A percentile compares a stretch with the other conserved stretches of the same genome.
These are phyloP conservation scores for Erethizon dorsatum DNA, from an alignment of 2,797 vertebrate species.

Conservation along the genomic window DNA sequence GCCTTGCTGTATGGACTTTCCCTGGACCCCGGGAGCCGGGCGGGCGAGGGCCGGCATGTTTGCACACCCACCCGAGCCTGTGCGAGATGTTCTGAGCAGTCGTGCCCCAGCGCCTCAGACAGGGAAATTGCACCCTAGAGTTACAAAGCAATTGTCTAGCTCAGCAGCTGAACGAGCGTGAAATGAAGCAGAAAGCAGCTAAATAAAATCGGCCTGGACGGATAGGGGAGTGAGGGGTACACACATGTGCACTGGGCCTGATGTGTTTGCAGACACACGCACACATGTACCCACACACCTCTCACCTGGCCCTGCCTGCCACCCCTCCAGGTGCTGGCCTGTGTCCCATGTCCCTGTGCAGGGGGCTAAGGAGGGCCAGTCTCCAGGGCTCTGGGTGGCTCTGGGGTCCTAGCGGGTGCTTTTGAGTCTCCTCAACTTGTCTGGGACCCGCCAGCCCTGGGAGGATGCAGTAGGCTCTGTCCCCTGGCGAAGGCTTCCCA, in stretches of 20 bases:
- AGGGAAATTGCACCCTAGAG: conserved; percentile 89
- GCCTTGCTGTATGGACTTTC: accelerated
- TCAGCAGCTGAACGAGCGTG: conserved; percentile 88
- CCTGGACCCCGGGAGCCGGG: accelerated
- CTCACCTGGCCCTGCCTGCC: background rate
- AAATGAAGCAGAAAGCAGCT: conserved; percentile 90
- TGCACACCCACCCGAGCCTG: background rate
- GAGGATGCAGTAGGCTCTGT: accelerated
- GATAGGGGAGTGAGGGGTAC: conserved; percentile 83
- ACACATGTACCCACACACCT: accelerated
- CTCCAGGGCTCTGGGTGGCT: background rate
- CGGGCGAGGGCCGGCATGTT: accelerated
- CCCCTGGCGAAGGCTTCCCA: accelerated
- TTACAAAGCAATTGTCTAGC: conserved; percentile 89
- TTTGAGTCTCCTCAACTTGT: accelerated
- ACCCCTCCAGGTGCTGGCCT: background rate
- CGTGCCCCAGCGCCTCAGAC: conserved; percentile 84
- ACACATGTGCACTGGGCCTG: background rate
- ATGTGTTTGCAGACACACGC: background rate
- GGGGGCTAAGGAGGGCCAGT: accelerated
- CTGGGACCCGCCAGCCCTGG: accelerated
- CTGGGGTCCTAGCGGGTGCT: background rate
- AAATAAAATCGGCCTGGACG: conserved; percentile 85
- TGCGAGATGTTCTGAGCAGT: conserved; percentile 48
- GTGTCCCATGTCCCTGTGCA: accelerated